Percentiles rank a stretch among this genome's conserved stretches.
phyloP scores from a whole-genome alignment of 2,888 invertebrate species.

The Alloplasta piceator region DNA sequence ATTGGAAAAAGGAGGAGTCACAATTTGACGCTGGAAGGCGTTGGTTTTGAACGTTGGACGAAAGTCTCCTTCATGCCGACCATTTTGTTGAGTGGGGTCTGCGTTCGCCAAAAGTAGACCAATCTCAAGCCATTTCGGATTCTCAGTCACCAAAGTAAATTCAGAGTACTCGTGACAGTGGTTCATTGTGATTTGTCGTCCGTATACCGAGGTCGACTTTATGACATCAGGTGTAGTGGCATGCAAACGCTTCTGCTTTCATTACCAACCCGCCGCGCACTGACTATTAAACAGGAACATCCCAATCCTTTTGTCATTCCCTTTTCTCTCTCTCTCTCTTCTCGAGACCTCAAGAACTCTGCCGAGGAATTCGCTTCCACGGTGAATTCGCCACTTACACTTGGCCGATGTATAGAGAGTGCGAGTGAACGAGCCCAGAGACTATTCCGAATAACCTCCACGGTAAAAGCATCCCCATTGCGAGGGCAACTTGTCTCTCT shows the following conservation, averaged over 20 bases:
- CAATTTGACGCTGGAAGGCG: no score
- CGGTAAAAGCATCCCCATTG: constrained; percentile 9
- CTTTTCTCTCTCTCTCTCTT: constrained; percentile 4
- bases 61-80: no score
- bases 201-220: constrained; percentile 69
- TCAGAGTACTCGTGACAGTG: neutral
- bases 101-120: neutral
- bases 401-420: constrained; percentile 10
- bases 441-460: constrained; percentile 16
- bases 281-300: constrained; percentile 77
- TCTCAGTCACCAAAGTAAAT: neutral
- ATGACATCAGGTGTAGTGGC: constrained; percentile 68
- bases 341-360: constrained; percentile 24
- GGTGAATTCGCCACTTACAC: constrained; percentile 49
- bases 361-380: constrained; percentile 43
- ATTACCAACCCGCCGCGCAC: constrained; percentile 70
- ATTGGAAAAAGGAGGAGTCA: no score
- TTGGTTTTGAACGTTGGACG: no score
- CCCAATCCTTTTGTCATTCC: constrained; percentile 57
- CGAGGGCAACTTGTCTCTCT: constrained; percentile 14
- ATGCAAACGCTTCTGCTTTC: constrained; percentile 74
- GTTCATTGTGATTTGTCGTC: constrained; percentile 26
- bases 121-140: neutral
- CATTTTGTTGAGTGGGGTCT: neutral
- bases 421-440: constrained; percentile 29